These are phyloP conservation scores for Carassius carassius DNA, from an alignment of 2,113 vertebrate genomes.

Conservation along the genomic window DNA sequence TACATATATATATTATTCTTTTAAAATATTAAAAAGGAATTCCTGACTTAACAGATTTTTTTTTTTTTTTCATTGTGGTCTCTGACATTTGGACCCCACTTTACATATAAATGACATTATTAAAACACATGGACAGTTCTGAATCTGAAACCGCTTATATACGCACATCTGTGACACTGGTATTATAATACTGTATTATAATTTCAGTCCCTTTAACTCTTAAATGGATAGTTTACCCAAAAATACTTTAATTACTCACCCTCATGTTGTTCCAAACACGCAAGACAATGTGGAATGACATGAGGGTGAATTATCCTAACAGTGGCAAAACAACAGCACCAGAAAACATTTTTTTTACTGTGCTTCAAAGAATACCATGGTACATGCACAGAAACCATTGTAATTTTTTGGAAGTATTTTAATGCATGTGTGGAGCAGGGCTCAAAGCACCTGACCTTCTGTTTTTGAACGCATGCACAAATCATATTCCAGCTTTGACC, in stretches of 20 bases:
- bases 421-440: constrained; percentile 1
- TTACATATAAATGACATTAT: not conserved
- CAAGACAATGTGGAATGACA: too few species aligned
- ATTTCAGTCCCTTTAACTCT: too few species aligned
- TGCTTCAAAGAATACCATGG: not conserved
- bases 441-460: constrained; percentile 37
- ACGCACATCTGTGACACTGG: not conserved
- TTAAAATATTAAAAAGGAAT: too few species aligned
- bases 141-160: not conserved
- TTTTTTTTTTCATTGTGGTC: not conserved
- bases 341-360: too few species aligned
- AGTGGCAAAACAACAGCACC: too few species aligned
- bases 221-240: too few species aligned
- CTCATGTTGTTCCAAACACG: too few species aligned
- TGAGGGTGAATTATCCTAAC: too few species aligned
- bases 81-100: not conserved
- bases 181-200: not conserved
- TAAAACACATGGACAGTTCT: not conserved
- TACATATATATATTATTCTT: too few species aligned
- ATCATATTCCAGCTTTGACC: constrained; percentile 44
- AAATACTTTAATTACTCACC: too few species aligned
- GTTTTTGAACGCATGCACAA: constrained; percentile 14
- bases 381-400: not conserved
- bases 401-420: not conserved
- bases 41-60: too few species aligned